Conservation (phyloP, 1,140 invertebrate genomes). For the Drosophila auraria region DNA sequence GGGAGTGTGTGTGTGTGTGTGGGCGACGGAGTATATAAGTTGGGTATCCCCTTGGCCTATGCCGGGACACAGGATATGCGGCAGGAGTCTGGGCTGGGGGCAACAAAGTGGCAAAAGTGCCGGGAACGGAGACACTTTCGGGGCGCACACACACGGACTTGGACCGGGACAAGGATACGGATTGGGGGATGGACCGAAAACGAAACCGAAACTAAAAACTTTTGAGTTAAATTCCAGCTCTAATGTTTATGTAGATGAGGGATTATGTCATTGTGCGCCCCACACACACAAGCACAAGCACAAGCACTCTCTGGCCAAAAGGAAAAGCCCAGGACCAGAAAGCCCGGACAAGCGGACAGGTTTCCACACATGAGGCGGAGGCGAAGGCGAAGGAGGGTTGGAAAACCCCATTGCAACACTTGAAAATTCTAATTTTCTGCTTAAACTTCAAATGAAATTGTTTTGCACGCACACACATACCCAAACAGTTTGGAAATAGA, state of each 20-base stretch:
- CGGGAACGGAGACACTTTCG: conserved; percentile 62
- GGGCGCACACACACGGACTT: conserved; percentile 20
- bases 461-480: conserved; percentile 61
- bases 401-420: conserved; percentile 76
- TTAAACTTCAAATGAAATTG: conserved; percentile 80
- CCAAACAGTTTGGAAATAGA: conserved; percentile 49
- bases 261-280: conserved; percentile 81
- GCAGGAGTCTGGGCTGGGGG: conserved; percentile 15
- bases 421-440: conserved; percentile 82
- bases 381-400: neutral
- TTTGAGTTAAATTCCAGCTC: conserved; percentile 82
- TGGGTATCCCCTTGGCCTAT: conserved; percentile 39
- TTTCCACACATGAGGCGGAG: conserved; percentile 16
- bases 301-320: conserved; percentile 12
- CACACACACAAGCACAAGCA: conserved; percentile 35
- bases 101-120: conserved; percentile 70
- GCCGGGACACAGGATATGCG: conserved; percentile 14
- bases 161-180: neutral
- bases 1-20: conserved; percentile 1
- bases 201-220: conserved; percentile 84
- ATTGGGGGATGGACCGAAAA: conserved; percentile 70
- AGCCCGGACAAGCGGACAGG: conserved; percentile 33
- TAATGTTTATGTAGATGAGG: conserved; percentile 84
- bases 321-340: conserved; percentile 42
- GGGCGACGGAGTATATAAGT: conserved; percentile 26